Percentiles rank a stretch among this genome's conserved stretches.
Evolutionary conservation across 2,888 invertebrate genomes (phyloP).

Genomic region (Fragum sueziense): DNA sequence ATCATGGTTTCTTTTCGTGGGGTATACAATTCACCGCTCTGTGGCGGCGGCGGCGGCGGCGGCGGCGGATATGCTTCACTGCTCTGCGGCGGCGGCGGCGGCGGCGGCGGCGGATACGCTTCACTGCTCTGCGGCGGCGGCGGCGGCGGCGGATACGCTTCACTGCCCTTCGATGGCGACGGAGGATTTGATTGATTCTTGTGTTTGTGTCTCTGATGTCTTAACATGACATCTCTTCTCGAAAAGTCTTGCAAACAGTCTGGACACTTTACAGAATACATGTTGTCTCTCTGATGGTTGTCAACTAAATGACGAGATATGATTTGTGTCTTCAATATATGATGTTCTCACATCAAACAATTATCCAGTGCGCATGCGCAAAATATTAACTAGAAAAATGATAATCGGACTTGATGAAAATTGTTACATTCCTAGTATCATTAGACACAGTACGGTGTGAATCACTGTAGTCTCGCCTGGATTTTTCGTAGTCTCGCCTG

Average conservation of each 20-base stretch:
- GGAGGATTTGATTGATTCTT: too few species aligned
- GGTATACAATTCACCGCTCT: too few species aligned
- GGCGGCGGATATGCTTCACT: too few species aligned
- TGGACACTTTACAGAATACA: constrained; percentile 33
- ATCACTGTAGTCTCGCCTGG: constrained; percentile 1
- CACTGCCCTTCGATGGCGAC: too few species aligned
- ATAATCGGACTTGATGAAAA: too few species aligned
- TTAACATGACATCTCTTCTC: constrained; percentile 22
- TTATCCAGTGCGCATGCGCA: too few species aligned
- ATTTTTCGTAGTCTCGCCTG: constrained; percentile 3
- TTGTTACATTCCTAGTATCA: too few species aligned
- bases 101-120: too few species aligned
- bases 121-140: too few species aligned
- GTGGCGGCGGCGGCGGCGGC: too few species aligned
- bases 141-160: constrained; percentile 16
- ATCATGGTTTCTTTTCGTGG: background rate
- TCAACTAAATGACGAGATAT: constrained; percentile 24
- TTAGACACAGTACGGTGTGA: background rate
- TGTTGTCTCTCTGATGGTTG: constrained; percentile 18
- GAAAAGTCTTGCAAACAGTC: constrained; percentile 28
- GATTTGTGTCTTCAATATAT: background rate
- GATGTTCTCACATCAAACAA: background rate
- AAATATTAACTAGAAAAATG: too few species aligned
- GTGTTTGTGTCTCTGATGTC: constrained; percentile 22
- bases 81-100: too few species aligned